Base-by-base conservation (phyloP, 1,140 invertebrate species). In the Caerostris darwini region DNA sequence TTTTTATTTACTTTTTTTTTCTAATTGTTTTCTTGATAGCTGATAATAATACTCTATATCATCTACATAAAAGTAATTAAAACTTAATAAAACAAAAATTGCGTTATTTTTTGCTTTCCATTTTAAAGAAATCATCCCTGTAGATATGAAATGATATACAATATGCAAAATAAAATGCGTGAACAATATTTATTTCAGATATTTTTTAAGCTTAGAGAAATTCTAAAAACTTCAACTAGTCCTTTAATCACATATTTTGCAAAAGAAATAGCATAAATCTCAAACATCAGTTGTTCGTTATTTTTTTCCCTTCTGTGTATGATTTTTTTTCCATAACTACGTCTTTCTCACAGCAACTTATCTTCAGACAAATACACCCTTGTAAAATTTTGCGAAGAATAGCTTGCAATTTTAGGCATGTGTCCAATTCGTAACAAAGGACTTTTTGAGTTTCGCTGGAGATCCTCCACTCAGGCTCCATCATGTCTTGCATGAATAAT, bases 391-490 rank as follows among this genome's bases (percentile, higher is more conserved):
- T 61, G 56, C 54, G 83, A 64, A 85, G 92, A 89, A 81, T 53
- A 69, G 77, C 82, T 69, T 14, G 61, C n/a, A 82, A n/a, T 82
- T 94, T 82, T 88, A 94, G 92, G 92, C 92, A 94, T 53, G 14
- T 5, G 14, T 94, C 92, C 92, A 94, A 87, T 54, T 94, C 58
- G 57, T 88, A 89, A 94, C 92, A 94, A 94, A 77, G 69, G 81
- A 56, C 19, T 89, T 89, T 94, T 81, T 94, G 85, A 86, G 90
- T 85, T 82, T 8, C 56, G 57, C 53, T 91, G 10, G 56, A 81
- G 57, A 91, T 71, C 50, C 61, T 53, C 58, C 89, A 14, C 56
- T 34, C 50, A 57, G 90, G n/a, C 90, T 85, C 59, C 81, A 77
- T 85, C 90, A 92, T 64, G 58, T 61, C 81, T 85, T 82, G 61